These are phyloP conservation scores for Philereme vetulata DNA, from an alignment of 2,888 invertebrate genomes.

Conservation along the genomic window DNA sequence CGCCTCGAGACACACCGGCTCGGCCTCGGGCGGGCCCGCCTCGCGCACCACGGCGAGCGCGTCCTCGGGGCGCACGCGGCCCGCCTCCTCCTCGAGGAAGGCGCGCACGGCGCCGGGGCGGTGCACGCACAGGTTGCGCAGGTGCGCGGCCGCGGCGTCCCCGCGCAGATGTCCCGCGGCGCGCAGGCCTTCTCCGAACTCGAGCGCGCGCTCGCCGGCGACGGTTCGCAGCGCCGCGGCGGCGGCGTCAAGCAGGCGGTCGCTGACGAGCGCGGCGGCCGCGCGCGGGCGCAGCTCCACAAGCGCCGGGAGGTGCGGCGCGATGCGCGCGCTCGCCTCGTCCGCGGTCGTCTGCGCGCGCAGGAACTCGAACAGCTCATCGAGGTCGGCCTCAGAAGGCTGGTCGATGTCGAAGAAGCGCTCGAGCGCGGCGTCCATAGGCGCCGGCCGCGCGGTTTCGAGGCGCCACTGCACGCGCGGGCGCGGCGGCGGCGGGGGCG, in stretches of 20 bases:
- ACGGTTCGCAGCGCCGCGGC: constrained; percentile 53
- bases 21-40: constrained; percentile 59
- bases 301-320: constrained; percentile 46
- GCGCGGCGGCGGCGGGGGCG: constrained; percentile 42
- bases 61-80: constrained; percentile 69
- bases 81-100: constrained; percentile 61
- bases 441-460: constrained; percentile 44
- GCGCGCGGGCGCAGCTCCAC: constrained; percentile 57
- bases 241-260: constrained; percentile 48
- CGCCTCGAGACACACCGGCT: constrained; percentile 70
- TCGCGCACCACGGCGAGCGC: constrained; percentile 63
- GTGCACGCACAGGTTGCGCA: constrained; percentile 58
- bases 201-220: constrained; percentile 47
- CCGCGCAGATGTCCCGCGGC: constrained; percentile 48
- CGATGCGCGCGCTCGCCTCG: constrained; percentile 39
- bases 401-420: constrained; percentile 54
- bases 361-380: constrained; percentile 70
- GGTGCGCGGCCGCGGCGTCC: constrained; percentile 58
- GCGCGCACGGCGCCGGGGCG: constrained; percentile 54
- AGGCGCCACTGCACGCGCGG: constrained; percentile 66
- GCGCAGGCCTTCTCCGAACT: constrained; percentile 52
- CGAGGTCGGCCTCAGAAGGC: constrained; percentile 61
- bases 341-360: constrained; percentile 46
- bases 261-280: constrained; percentile 59
- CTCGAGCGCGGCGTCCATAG: constrained; percentile 47